Conservation (phyloP, 2,888 invertebrate genomes). For the Lasioglossum zephyrum region DNA sequence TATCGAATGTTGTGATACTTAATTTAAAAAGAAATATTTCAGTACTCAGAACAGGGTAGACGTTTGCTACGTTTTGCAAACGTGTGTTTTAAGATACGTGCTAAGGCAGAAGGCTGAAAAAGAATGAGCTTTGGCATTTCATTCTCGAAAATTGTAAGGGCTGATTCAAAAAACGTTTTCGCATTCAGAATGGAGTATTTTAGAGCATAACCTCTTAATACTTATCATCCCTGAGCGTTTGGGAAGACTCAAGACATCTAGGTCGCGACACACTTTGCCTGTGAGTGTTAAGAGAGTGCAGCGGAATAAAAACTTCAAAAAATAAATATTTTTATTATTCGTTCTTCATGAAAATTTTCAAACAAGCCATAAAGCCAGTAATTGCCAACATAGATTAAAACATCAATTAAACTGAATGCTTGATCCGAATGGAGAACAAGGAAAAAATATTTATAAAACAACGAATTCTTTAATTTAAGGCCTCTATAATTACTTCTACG, state of each 20-base stretch:
- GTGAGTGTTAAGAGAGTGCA: neutral
- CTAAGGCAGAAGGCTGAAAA: neutral
- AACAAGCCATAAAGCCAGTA: neutral
- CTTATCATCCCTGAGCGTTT: neutral
- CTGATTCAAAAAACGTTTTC: neutral
- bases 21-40: neutral
- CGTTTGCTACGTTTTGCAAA: neutral
- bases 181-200: neutral
- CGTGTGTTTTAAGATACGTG: neutral
- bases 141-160: neutral
- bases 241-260: constrained; percentile 3
- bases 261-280: neutral
- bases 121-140: neutral
- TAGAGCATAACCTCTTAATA: neutral
- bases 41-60: neutral
- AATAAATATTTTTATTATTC: neutral
- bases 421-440: neutral
- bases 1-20: neutral
- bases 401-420: neutral
- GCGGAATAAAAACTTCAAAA: neutral
- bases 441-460: neutral
- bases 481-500: no score
- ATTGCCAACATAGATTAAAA: neutral
- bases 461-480: no score
- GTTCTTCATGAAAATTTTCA: neutral